phyloP scores from a whole-genome alignment of 2,888 invertebrate species.

The Caenorhabditis wallacei region DNA sequence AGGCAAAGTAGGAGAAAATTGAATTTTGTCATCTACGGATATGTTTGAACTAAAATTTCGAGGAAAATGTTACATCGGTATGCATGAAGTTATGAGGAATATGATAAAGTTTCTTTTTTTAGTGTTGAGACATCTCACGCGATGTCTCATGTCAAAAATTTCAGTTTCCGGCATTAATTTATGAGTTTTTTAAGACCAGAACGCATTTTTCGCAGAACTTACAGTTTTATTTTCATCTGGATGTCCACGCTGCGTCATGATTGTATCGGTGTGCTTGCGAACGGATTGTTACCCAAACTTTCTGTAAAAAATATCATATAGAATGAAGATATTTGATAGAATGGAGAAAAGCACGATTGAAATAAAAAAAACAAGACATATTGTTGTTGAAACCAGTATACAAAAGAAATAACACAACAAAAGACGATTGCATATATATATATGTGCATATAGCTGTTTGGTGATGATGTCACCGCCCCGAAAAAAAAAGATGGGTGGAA shows the following conservation, averaged over 20 bases:
- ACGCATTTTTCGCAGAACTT: not conserved
- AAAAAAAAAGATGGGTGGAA: constrained; percentile 29
- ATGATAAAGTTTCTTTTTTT: constrained; percentile 6
- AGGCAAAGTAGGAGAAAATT: constrained; percentile 16
- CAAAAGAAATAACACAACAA: constrained; percentile 17
- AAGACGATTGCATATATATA: constrained; percentile 26
- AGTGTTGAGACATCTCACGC: constrained; percentile 40
- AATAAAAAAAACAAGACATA: not conserved
- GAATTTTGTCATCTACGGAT: not conserved
- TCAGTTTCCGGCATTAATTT: constrained; percentile 3
- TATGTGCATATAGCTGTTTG: constrained; percentile 14
- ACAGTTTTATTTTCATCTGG: constrained; percentile 48
- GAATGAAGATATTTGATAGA: not conserved
- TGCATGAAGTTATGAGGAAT: not conserved
- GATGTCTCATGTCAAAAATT: constrained; percentile 57
- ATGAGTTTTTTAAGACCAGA: not conserved
- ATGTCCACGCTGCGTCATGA: constrained; percentile 36
- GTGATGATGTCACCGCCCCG: constrained; percentile 46
- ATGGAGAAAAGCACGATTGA: not conserved
- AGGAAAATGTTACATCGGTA: not conserved
- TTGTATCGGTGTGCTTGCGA: not conserved
- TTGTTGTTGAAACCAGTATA: not conserved
- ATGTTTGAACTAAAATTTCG: constrained; percentile 11
- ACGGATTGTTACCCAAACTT: constrained; percentile 47
- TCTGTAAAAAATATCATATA: constrained; percentile 16